Percentiles rank a stretch among this genome's conserved stretches.
Evolutionary conservation across 2,113 vertebrate species (phyloP).

Genomic region (Onychostruthus taczanowskii): DNA sequence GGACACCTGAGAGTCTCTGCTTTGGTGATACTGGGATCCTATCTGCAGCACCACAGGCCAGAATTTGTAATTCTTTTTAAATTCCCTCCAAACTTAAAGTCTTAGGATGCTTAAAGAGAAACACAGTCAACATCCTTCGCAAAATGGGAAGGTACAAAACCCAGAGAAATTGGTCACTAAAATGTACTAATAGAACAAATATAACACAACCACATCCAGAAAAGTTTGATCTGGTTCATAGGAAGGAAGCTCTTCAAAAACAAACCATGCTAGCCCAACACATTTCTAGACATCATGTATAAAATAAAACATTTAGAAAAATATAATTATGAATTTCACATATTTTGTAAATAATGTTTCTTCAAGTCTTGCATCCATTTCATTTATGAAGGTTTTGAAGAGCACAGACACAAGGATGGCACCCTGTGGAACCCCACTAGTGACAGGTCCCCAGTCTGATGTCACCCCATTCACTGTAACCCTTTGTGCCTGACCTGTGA

Average conservation of each 20-base stretch:
- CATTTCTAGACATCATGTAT: not conserved
- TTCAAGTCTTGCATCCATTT: not conserved
- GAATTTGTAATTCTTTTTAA: not conserved
- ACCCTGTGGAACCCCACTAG: not conserved
- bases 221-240: not conserved
- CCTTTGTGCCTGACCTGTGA: rapidly evolving
- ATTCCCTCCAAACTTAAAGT: not conserved
- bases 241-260: not conserved
- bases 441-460: not conserved
- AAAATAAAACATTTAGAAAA: not conserved
- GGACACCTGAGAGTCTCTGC: not conserved
- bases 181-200: not conserved
- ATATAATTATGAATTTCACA: not conserved
- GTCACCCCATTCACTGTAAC: not conserved
- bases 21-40: not conserved
- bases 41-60: not conserved
- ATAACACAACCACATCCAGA: not conserved
- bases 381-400: not conserved
- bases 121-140: not conserved
- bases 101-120: not conserved
- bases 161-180: not conserved
- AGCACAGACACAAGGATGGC: not conserved
- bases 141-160: not conserved
- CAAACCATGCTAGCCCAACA: not conserved
- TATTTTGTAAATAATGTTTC: not conserved